Evolutionary conservation across 1,140 invertebrate species (phyloP).

Genomic region (Aleiodes sp.): DNA sequence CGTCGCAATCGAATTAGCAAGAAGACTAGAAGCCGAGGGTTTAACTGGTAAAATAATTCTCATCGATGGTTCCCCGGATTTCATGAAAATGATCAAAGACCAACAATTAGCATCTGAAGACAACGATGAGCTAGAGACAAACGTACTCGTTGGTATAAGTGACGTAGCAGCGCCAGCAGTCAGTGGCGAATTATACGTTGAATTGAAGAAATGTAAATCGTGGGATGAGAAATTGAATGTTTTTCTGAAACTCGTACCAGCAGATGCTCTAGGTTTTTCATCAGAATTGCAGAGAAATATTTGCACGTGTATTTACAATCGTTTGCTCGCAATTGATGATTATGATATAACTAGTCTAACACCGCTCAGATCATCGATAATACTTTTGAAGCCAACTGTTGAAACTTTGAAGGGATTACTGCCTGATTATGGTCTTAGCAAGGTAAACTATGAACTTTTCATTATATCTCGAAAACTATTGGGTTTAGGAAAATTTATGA

Average conservation of each 20-base stretch:
- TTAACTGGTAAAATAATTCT: conserved; percentile 54
- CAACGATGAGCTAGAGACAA: conserved; percentile 48
- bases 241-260: conserved; percentile 41
- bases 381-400: conserved; percentile 72
- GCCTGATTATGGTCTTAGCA: conserved; percentile 73
- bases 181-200: conserved; percentile 44
- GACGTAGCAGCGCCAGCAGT: conserved; percentile 35
- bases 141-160: conserved; percentile 48
- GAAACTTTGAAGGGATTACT: conserved; percentile 62
- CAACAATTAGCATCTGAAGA: conserved; percentile 37
- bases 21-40: conserved; percentile 54
- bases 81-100: conserved; percentile 48
- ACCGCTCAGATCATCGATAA: conserved; percentile 69
- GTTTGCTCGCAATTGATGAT: conserved; percentile 67
- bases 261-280: conserved; percentile 22
- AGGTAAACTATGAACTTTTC: conserved; percentile 39
- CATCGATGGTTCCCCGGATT: conserved; percentile 61
- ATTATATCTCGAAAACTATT: no score
- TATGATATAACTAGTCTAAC: conserved; percentile 59
- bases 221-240: conserved; percentile 59
- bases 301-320: conserved; percentile 65
- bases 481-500: no score
- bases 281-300: conserved; percentile 62
- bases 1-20: conserved; percentile 58
- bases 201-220: conserved; percentile 52